Percentiles rank a stretch among this genome's conserved stretches.
Evolutionary conservation across 2,888 invertebrate genomes (phyloP).

Genomic region (Drosophila histrio): DNA sequence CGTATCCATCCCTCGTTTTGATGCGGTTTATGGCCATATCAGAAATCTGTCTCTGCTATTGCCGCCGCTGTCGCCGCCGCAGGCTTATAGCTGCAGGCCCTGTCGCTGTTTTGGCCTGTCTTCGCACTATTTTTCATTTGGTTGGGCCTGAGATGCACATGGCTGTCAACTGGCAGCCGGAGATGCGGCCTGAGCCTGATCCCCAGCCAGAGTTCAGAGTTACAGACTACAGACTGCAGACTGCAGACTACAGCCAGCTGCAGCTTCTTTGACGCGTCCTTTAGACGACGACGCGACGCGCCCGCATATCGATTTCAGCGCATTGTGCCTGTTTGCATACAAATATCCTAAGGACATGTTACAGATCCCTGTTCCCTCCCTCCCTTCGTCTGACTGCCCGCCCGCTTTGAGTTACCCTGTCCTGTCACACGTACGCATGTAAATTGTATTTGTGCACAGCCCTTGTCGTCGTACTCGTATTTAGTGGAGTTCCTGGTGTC

Average conservation of each 20-base stretch:
- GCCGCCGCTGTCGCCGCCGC: slow-evolving; percentile 7
- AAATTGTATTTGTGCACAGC: slow-evolving; percentile 68
- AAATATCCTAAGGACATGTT: slow-evolving; percentile 78
- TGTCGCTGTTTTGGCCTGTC: slow-evolving; percentile 33
- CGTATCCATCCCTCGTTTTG: slow-evolving; percentile 52
- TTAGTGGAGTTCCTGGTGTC: slow-evolving; percentile 37
- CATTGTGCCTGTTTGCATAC: slow-evolving; percentile 79
- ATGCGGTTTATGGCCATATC: slow-evolving; percentile 55
- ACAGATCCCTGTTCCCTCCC: slow-evolving; percentile 25
- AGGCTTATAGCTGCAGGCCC: slow-evolving; percentile 55
- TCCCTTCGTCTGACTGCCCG: slow-evolving; percentile 7
- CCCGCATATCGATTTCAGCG: slow-evolving; percentile 80
- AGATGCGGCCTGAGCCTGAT: slow-evolving; percentile 13
- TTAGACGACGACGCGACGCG: slow-evolving; percentile 38
- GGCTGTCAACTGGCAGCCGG: slow-evolving; percentile 72
- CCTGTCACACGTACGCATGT: slow-evolving; percentile 77
- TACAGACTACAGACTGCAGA: background rate
- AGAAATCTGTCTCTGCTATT: slow-evolving; percentile 39
- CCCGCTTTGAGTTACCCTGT: slow-evolving; percentile 16
- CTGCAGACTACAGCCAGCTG: slow-evolving; percentile 15
- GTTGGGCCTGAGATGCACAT: slow-evolving; percentile 78
- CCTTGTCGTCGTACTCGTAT: slow-evolving; percentile 35
- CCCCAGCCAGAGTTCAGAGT: background rate
- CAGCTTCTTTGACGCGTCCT: slow-evolving; percentile 31
- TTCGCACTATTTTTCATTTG: slow-evolving; percentile 77